A percentile compares a stretch with the other conserved stretches of the same genome.
phyloP scores from a whole-genome alignment of 2,888 invertebrate genomes.

The Lasioglossum calceatum region DNA sequence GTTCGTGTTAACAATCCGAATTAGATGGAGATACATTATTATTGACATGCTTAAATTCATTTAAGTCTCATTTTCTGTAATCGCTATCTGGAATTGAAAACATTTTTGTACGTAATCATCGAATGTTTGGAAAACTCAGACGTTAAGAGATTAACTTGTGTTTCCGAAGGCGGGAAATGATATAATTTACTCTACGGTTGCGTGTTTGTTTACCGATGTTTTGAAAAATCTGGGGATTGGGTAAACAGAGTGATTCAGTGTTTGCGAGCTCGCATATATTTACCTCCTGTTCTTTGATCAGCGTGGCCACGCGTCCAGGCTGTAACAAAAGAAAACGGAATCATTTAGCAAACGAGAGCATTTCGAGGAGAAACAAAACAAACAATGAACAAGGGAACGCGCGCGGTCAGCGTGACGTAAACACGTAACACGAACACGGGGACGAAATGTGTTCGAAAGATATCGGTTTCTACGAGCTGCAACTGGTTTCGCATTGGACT shows the following conservation, averaged over 20 bases:
- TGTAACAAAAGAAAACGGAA: constrained; percentile 82
- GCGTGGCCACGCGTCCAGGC: constrained; percentile 96
- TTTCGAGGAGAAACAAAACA: background rate
- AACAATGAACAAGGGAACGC: constrained; percentile 8
- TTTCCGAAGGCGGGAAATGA: too few relatives aligned
- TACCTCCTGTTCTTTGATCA: constrained; percentile 93
- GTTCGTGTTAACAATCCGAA: too few relatives aligned
- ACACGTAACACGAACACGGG: constrained; percentile 15
- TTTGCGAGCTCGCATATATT: background rate
- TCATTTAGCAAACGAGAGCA: background rate
- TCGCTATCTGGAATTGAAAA: background rate
- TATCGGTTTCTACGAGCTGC: constrained; percentile 69
- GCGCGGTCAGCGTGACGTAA: constrained; percentile 2
- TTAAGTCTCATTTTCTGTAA: too few relatives aligned
- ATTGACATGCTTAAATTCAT: too few relatives aligned
- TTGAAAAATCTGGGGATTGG: background rate
- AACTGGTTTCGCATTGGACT: constrained; percentile 58
- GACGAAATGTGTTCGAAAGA: constrained; percentile 43
- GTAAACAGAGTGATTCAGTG: too few relatives aligned
- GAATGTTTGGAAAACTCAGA: too few relatives aligned
- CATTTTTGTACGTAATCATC: background rate
- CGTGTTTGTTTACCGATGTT: background rate
- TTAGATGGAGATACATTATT: too few relatives aligned
- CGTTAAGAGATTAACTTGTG: too few relatives aligned
- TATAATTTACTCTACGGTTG: background rate